Percentiles rank a stretch among this genome's conserved stretches.
Conservation (phyloP, 2,113 vertebrate species). For the Pleuronectes platessa region DNA sequence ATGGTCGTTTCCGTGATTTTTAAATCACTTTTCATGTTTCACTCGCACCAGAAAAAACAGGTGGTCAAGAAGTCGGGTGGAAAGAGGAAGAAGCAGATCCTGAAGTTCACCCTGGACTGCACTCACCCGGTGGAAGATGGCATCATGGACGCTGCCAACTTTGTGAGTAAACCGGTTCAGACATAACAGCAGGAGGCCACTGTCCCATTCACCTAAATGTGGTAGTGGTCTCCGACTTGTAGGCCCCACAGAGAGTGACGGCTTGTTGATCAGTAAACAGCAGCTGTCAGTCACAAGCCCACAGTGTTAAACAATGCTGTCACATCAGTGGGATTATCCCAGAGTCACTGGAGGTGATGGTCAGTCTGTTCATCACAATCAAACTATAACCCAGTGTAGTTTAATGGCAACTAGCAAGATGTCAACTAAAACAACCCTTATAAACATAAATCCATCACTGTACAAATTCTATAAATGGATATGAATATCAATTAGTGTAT, state of each 20-base stretch:
- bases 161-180: slow-evolving; percentile 84
- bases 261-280: neutral
- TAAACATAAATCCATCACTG: no score
- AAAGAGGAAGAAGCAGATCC: slow-evolving; percentile 96
- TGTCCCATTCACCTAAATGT: neutral
- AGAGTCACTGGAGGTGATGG: neutral
- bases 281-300: neutral
- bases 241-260: neutral
- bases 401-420: neutral
- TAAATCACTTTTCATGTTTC: neutral
- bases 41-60: slow-evolving; percentile 87
- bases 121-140: slow-evolving; percentile 99
- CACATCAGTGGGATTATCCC: neutral
- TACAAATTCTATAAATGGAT: no score
- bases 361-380: neutral
- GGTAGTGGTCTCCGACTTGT: neutral
- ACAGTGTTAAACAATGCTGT: neutral
- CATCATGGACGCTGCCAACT: slow-evolving; percentile 99
- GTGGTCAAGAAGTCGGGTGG: slow-evolving; percentile 86
- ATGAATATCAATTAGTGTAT: no score
- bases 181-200: neutral
- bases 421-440: no score
- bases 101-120: slow-evolving; percentile 97
- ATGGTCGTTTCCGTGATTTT: fast-evolving
- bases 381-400: neutral